These are phyloP conservation scores for Prosopocoilus inquinatus DNA, from an alignment of 2,888 invertebrate species.

Conservation along the genomic window DNA sequence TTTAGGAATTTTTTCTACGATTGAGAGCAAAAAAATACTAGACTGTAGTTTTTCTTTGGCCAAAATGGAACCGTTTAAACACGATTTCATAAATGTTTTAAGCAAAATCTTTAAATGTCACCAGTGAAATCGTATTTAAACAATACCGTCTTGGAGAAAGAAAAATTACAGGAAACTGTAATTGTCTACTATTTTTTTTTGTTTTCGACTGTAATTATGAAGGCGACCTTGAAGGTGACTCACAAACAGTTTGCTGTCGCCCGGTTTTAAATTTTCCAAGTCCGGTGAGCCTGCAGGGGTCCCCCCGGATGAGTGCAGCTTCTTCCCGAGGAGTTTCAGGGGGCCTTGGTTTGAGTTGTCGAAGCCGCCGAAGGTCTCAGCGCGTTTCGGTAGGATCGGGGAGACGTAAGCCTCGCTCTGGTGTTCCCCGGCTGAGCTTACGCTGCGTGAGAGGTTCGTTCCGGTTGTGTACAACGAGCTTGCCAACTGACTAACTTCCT, in stretches of 20 bases:
- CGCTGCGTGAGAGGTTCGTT: conserved; percentile 81
- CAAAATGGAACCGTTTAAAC: background rate
- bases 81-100: no score
- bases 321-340: conserved; percentile 44
- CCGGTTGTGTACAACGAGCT: conserved; percentile 72
- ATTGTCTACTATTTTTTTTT: background rate
- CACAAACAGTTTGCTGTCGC: conserved; percentile 49
- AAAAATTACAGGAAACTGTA: no score
- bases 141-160: no score
- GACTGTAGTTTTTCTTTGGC: background rate
- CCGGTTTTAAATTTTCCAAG: conserved; percentile 47
- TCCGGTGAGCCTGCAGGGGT: conserved; percentile 47
- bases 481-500: conserved; percentile 76
- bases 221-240: conserved; percentile 27
- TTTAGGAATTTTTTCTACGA: background rate
- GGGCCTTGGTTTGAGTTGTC: conserved; percentile 58
- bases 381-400: conserved; percentile 84
- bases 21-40: background rate
- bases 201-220: conserved; percentile 1
- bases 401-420: conserved; percentile 84
- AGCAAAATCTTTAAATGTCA: no score
- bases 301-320: conserved; percentile 43
- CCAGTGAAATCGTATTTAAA: no score
- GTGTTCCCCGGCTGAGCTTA: conserved; percentile 91
- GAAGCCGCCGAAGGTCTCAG: conserved; percentile 96